Percentiles rank a stretch among this genome's conserved stretches.
These are phyloP conservation scores for Spinus pinus DNA, from an alignment of 2,797 vertebrate species.

Conservation along the genomic window DNA sequence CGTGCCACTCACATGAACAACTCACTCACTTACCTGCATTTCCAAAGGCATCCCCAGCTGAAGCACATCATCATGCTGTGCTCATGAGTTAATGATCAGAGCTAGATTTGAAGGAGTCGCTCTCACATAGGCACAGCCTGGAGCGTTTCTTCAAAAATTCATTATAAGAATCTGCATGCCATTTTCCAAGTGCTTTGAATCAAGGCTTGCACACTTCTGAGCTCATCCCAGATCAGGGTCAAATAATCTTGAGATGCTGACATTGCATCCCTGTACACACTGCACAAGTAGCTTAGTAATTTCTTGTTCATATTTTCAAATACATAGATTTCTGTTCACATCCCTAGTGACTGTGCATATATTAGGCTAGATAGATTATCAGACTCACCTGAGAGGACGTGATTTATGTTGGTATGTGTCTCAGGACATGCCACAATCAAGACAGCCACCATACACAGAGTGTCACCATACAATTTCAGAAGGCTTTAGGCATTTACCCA, in stretches of 20 bases:
- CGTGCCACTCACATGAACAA: rapidly evolving
- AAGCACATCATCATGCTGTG: neutral
- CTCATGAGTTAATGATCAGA: neutral
- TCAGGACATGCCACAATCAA: neutral
- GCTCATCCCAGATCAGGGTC: neutral
- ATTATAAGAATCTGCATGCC: neutral
- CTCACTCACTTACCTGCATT: neutral
- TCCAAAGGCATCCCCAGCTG: neutral
- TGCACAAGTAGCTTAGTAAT: neutral
- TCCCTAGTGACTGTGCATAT: neutral
- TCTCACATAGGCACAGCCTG: neutral
- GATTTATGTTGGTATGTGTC: neutral
- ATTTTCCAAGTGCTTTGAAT: neutral
- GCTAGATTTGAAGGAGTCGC: neutral
- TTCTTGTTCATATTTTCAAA: neutral
- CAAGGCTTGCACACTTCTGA: neutral
- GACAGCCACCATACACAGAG: neutral
- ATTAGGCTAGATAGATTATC: neutral
- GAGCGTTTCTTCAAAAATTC: neutral
- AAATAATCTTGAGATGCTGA: neutral
- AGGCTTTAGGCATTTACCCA: neutral
- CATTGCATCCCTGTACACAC: neutral
- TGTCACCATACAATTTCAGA: neutral
- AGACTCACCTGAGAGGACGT: neutral
- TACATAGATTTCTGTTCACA: neutral